Conservation (phyloP, 2,888 invertebrate species). For the Thalpophila matura region DNA sequence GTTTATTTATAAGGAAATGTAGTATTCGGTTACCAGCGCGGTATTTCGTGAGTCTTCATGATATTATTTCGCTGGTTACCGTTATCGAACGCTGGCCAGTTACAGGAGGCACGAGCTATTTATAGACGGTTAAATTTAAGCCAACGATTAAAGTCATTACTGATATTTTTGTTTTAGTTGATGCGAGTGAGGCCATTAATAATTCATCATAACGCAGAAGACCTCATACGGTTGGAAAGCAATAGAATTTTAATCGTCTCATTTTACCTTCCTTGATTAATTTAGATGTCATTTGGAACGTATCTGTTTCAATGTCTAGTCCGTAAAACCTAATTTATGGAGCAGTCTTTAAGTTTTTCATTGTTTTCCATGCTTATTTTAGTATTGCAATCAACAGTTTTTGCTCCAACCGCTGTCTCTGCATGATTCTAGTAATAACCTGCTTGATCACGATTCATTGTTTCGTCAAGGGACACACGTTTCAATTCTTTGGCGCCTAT, state of each 20-base stretch:
- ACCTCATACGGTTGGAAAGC: no score
- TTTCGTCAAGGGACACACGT: not conserved
- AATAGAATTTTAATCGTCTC: no score
- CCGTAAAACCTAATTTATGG: no score
- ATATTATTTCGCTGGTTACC: constrained; percentile 77
- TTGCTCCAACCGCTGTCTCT: not conserved
- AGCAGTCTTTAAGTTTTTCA: no score
- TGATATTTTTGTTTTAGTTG: not conserved
- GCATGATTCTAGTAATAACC: not conserved
- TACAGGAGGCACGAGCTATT: constrained; percentile 56
- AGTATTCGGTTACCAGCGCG: constrained; percentile 81
- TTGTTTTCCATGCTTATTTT: no score
- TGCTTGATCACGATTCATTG: not conserved
- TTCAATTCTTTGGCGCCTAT: constrained; percentile 24
- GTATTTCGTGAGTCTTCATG: constrained; percentile 74
- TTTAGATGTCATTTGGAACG: no score
- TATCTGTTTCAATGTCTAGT: no score
- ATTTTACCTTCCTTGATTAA: no score
- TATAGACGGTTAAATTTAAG: constrained; percentile 46
- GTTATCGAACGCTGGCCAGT: constrained; percentile 71
- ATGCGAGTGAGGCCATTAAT: no score
- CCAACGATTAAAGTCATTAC: not conserved
- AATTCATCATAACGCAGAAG: not conserved
- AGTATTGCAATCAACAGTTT: not conserved
- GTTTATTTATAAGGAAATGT: constrained; percentile 80